phyloP scores from a whole-genome alignment of 2,888 invertebrate genomes.

The Brachyopa scutellaris region DNA sequence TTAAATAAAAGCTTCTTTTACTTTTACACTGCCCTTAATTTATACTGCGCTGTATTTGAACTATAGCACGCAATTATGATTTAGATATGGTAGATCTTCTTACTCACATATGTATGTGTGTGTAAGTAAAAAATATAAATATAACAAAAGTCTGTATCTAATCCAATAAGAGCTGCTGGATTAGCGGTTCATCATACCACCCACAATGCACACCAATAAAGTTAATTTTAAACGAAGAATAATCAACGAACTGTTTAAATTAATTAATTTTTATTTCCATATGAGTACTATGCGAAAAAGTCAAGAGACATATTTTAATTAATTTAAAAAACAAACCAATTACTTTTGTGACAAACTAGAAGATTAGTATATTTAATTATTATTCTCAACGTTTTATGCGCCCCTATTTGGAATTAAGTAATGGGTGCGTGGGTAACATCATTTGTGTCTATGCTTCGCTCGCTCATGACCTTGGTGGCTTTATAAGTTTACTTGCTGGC shows the following conservation, averaged over 20 bases:
- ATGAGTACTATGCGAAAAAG: slow-evolving; percentile 50
- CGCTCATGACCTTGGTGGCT: slow-evolving; percentile 83
- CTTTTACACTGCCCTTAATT: too few species aligned
- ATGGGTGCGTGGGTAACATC: slow-evolving; percentile 57
- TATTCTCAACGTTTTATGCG: slow-evolving; percentile 27
- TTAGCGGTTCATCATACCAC: too few species aligned
- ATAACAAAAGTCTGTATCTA: too few species aligned
- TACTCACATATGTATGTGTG: not conserved
- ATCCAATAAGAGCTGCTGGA: too few species aligned
- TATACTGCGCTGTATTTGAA: too few species aligned
- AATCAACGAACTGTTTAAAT: slow-evolving; percentile 29
- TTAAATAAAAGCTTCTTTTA: too few species aligned
- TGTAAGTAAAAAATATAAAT: too few species aligned
- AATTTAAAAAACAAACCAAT: slow-evolving; percentile 59
- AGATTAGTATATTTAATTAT: slow-evolving; percentile 61
- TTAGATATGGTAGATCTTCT: too few species aligned
- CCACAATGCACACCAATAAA: not conserved
- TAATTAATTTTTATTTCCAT: slow-evolving; percentile 64
- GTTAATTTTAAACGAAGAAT: not conserved
- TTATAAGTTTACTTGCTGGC: slow-evolving; percentile 89
- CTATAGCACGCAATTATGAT: too few species aligned
- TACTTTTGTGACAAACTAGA: slow-evolving; percentile 48
- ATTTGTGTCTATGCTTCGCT: slow-evolving; percentile 8
- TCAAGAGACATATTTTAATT: slow-evolving; percentile 46
- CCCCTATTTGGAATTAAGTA: slow-evolving; percentile 64